Evolutionary conservation across 2,797 vertebrate genomes (phyloP), one percentile per base, ranked within the genome.

Genomic region (Sparidentex hasta): DNA sequence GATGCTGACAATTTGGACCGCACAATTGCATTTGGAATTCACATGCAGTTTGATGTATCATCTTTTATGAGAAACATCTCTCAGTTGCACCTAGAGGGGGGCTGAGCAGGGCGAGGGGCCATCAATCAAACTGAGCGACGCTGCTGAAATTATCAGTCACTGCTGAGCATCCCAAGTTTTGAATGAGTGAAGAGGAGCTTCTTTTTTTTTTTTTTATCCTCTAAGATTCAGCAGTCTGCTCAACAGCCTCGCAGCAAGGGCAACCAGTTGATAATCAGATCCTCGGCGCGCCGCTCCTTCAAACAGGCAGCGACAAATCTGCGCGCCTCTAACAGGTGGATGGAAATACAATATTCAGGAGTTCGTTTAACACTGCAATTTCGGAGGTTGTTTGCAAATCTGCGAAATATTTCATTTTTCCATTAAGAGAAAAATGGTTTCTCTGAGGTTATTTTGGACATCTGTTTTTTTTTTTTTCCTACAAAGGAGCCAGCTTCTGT

Each of bases 61-160:
- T 92, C 71, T 87, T 90, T 93, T 90, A 93, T 91, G 88, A 92
- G 89, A 82, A 90, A 86, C 75, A 79, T 88, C 85, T 88, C 89
- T 84, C 77, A 6, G 48, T 73, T 54, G 80, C 74, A 80, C 85
- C 88, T 80, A 66, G 78, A 86, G 29, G 90, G 87, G 70, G 69
- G 76, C 56, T 44, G 87, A 79, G 81, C 71, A 7, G 82, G 68
- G 71, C 56, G 23, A 54, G 47, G 77, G 75, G 69, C 83, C 91
- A 94, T 94, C 94, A 92, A 90, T 95, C 94, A 93, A 86, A 82
- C 63, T 81, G 91, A 94, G 91, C 65, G 89, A 93, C 82, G 68
- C 88, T 20, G 14, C 75, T 74, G 76, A 88, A 94, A 93, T 94
- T 74, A 94, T 94, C 82, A 81, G 76, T 92, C 90, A 70, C 83